These are phyloP conservation scores for Synergus itoensis DNA, from an alignment of 2,888 invertebrate species.

Conservation along the genomic window DNA sequence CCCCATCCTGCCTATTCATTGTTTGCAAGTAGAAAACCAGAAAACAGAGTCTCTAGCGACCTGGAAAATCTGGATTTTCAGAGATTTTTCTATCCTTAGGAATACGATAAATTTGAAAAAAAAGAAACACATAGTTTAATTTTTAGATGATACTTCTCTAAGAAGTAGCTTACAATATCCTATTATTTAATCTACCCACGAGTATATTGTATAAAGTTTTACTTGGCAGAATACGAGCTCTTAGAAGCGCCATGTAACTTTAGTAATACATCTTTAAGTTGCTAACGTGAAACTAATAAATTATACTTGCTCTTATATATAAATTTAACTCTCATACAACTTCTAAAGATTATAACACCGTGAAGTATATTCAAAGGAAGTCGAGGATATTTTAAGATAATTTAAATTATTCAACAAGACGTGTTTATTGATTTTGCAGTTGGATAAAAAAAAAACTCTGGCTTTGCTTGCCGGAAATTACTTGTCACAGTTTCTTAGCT, in stretches of 20 bases:
- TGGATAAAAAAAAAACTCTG: not conserved
- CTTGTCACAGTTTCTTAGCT: constrained; percentile 2
- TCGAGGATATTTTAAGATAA: not conserved
- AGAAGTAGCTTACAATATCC: not conserved
- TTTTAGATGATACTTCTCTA: not conserved
- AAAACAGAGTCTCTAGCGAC: not conserved
- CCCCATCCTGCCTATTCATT: constrained; percentile 4
- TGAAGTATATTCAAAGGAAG: not conserved
- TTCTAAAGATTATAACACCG: not conserved
- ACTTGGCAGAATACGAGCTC: not conserved
- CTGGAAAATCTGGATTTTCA: not conserved
- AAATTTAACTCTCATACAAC: not conserved
- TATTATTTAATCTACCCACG: constrained; percentile 6
- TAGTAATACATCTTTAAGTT: constrained; percentile 28
- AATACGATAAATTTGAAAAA: too few species aligned
- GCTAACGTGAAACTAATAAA: constrained; percentile 7
- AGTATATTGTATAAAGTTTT: not conserved
- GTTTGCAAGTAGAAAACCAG: not conserved
- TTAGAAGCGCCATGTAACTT: constrained; percentile 8
- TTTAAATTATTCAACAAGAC: not conserved
- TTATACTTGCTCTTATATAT: not conserved
- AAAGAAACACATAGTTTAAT: too few species aligned
- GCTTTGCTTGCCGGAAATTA: not conserved
- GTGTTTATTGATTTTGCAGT: not conserved
- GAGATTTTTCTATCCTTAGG: not conserved